phyloP scores from a whole-genome alignment of 2,797 vertebrate species.

The Neosilurus mollespiculum region DNA sequence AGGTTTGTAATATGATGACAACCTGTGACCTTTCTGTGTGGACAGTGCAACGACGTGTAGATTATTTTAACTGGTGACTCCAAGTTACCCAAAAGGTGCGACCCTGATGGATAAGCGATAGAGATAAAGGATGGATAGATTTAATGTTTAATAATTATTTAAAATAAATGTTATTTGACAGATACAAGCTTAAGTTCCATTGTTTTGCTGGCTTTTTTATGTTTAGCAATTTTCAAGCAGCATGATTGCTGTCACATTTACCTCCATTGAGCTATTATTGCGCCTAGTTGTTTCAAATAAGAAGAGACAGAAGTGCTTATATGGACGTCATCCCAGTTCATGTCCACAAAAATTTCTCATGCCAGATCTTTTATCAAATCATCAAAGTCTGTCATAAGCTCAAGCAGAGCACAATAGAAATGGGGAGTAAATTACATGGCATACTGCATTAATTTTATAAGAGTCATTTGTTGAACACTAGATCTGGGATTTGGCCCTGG shows the following conservation, averaged over 20 bases:
- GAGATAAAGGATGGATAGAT: too few species aligned
- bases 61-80: too few species aligned
- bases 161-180: background rate
- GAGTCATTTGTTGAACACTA: constrained; percentile 21
- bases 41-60: too few species aligned
- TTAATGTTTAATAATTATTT: background rate
- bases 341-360: constrained; percentile 1
- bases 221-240: background rate
- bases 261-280: background rate
- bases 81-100: too few species aligned
- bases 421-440: constrained; percentile 33
- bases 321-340: background rate
- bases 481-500: background rate
- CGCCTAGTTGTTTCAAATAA: background rate
- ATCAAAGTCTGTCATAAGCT: constrained; percentile 11
- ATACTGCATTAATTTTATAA: constrained; percentile 40
- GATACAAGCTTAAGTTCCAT: background rate
- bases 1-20: too few species aligned
- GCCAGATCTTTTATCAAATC: constrained; percentile 7
- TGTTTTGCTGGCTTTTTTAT: background rate
- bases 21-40: too few species aligned
- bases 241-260: background rate
- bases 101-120: too few species aligned
- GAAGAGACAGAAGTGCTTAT: background rate
- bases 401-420: constrained; percentile 28